A percentile compares a stretch with the other conserved stretches of the same genome.
These are phyloP conservation scores for Sinocyclocheilus maitianheensis DNA, from an alignment of 2,113 vertebrate genomes.

Conservation along the genomic window DNA sequence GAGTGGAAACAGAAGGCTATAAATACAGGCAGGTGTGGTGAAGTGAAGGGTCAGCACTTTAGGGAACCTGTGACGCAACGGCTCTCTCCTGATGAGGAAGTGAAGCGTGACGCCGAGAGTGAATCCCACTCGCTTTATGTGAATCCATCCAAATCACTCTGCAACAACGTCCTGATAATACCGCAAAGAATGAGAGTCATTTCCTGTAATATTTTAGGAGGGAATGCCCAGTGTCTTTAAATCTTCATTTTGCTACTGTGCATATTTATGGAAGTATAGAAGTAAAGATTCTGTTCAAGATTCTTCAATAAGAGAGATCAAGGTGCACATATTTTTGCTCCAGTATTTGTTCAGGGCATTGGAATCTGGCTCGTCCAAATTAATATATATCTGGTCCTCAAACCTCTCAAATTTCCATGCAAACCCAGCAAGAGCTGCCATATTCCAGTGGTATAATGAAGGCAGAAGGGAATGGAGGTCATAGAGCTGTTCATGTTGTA, in stretches of 20 bases:
- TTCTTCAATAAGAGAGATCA: neutral
- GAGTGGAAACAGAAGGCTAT: constrained; percentile 45
- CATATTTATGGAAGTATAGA: neutral
- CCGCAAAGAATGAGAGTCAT: constrained; percentile 9
- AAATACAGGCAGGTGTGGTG: constrained; percentile 56
- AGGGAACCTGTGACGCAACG: constrained; percentile 44
- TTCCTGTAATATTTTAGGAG: constrained; percentile 18
- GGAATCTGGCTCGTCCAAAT: constrained; percentile 12
- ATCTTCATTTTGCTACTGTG: neutral
- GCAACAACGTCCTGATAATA: constrained; percentile 32
- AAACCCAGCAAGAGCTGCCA: constrained; percentile 44
- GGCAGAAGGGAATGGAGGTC: constrained; percentile 29
- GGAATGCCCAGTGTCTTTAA: neutral
- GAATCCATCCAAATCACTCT: constrained; percentile 6
- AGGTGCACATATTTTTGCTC: neutral
- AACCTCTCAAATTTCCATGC: constrained; percentile 46
- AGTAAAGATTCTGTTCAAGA: too few species aligned
- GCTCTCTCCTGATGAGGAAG: constrained; percentile 35
- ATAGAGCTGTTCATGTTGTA: constrained; percentile 5
- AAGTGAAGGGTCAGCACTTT: constrained; percentile 51
- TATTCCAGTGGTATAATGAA: constrained; percentile 40
- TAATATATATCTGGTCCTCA: constrained; percentile 46
- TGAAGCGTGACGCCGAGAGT: constrained; percentile 26
- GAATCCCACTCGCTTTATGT: constrained; percentile 18
- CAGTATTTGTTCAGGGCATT: constrained; percentile 1